A percentile compares a stretch with the other conserved stretches of the same genome.
Evolutionary conservation across 1,140 invertebrate species (phyloP).

Genomic region (Cyphomyrmex costatus): DNA sequence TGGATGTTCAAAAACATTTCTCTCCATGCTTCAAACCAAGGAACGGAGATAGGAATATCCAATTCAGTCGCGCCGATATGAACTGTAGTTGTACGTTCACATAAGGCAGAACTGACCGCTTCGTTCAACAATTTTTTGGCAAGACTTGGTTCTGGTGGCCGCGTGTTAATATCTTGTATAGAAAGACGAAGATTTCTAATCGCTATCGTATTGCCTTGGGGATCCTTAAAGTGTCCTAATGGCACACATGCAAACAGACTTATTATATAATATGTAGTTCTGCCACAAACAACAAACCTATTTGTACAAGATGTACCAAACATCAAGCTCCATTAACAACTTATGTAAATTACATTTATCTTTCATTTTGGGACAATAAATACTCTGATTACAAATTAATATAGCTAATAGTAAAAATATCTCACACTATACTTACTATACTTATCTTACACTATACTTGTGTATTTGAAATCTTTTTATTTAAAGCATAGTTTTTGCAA

Average conservation of each 20-base stretch:
- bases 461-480: too few relatives aligned
- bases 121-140: slow-evolving; percentile 95
- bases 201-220: slow-evolving; percentile 90
- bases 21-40: slow-evolving; percentile 99
- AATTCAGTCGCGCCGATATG: slow-evolving; percentile 86
- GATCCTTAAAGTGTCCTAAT: slow-evolving; percentile 94
- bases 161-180: slow-evolving; percentile 93
- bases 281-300: too few relatives aligned
- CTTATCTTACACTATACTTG: too few relatives aligned
- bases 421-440: too few relatives aligned
- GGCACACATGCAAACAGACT: background rate
- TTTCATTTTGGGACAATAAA: too few relatives aligned
- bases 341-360: background rate
- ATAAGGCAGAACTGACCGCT: slow-evolving; percentile 91
- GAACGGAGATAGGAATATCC: slow-evolving; percentile 91
- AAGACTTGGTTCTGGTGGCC: slow-evolving; percentile 93
- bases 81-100: slow-evolving; percentile 89
- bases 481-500: too few relatives aligned
- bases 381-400: too few relatives aligned
- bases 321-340: background rate
- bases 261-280: too few relatives aligned
- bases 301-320: background rate
- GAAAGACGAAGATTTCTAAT: slow-evolving; percentile 94
- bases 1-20: slow-evolving; percentile 96
- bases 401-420: too few relatives aligned